A percentile compares a stretch with the other conserved stretches of the same genome.
Evolutionary conservation across 1,140 invertebrate genomes (phyloP).

Genomic region (Maniola jurtina): DNA sequence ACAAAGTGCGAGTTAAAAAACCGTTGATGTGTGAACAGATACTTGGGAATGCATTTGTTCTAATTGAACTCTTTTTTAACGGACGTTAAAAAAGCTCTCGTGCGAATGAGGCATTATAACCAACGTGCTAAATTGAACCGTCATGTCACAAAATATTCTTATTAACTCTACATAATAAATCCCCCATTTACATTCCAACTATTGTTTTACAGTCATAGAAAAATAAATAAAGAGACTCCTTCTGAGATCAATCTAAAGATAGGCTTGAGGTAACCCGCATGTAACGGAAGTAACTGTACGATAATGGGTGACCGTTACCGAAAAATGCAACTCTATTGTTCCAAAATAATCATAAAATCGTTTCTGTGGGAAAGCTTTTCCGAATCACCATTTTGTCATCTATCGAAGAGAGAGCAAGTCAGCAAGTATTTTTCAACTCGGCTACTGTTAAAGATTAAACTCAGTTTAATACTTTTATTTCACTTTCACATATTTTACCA

Average conservation of each 20-base stretch:
- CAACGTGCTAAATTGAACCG: too few relatives aligned
- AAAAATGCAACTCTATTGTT: constrained; percentile 20
- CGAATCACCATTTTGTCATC: not conserved
- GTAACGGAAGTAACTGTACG: constrained; percentile 28
- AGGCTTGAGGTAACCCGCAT: constrained; percentile 30
- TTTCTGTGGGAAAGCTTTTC: constrained; percentile 7
- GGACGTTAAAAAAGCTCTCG: too few relatives aligned
- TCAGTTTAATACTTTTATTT: too few relatives aligned
- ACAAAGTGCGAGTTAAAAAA: too few relatives aligned
- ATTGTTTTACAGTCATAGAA: constrained; percentile 2
- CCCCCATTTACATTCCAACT: not conserved
- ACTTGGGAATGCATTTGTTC: too few relatives aligned
- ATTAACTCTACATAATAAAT: not conserved
- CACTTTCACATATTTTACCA: too few relatives aligned
- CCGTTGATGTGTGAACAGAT: too few relatives aligned
- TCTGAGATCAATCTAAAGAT: constrained; percentile 22
- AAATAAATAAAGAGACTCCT: constrained; percentile 1
- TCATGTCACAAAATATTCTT: not conserved
- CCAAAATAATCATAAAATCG: not conserved
- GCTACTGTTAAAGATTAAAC: too few relatives aligned
- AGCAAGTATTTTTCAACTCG: too few relatives aligned
- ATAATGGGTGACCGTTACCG: constrained; percentile 17
- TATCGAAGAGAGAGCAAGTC: not conserved
- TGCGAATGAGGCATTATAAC: too few relatives aligned
- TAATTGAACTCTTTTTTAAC: too few relatives aligned